Evolutionary conservation across 2,113 vertebrate genomes (phyloP).

Genomic region (Paramormyrops kingsleyae): DNA sequence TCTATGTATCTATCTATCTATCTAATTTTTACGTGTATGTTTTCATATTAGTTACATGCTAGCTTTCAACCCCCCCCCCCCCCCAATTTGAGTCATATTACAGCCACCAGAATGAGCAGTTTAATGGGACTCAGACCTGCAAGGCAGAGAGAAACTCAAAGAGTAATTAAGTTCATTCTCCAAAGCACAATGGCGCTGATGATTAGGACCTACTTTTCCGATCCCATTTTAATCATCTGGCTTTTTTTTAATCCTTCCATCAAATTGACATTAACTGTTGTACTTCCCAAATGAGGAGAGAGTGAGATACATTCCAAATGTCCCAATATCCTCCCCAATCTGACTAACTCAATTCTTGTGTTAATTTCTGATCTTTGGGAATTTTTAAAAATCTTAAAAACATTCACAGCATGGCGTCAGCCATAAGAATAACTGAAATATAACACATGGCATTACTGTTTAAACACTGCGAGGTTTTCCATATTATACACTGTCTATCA

Average conservation of each 20-base stretch:
- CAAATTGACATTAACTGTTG: not conserved
- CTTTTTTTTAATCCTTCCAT: conserved; percentile 5
- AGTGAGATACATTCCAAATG: not conserved
- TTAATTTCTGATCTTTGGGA: not conserved
- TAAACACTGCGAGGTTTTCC: not conserved
- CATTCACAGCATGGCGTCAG: not conserved
- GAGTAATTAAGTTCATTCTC: conserved; percentile 14
- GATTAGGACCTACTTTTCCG: not conserved
- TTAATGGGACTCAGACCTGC: conserved; percentile 28
- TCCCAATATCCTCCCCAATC: not conserved
- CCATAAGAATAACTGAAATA: not conserved
- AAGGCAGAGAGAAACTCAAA: not conserved
- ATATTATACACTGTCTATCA: not conserved
- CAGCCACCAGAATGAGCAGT: conserved; percentile 5
- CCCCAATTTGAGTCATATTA: not conserved
- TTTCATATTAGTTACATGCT: not conserved
- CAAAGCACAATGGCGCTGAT: conserved; percentile 6
- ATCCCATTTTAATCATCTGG: conserved; percentile 8
- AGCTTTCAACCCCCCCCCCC: not conserved
- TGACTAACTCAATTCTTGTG: not conserved
- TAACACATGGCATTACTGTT: not conserved
- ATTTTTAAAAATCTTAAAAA: not conserved
- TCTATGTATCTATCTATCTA: not conserved
- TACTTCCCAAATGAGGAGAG: not conserved
- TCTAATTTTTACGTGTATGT: not conserved